Evolutionary conservation across 2,888 invertebrate species (phyloP).

Genomic region (Lutraria lutraria): DNA sequence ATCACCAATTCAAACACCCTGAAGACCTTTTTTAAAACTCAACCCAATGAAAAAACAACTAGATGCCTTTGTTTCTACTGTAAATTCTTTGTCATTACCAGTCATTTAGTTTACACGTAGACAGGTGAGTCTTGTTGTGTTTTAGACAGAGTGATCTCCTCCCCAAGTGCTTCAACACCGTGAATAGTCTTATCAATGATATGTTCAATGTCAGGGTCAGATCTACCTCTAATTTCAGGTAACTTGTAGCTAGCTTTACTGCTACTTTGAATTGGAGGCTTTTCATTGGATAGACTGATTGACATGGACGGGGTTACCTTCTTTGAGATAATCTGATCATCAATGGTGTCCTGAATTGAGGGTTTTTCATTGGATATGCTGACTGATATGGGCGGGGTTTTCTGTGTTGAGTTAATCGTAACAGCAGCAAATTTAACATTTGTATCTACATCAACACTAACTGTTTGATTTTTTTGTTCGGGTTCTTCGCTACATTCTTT

Average conservation of each 20-base stretch:
- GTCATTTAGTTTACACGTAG: background rate
- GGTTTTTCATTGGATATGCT: background rate
- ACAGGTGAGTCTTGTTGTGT: background rate
- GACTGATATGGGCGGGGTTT: background rate
- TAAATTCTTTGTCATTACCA: background rate
- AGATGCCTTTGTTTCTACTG: background rate
- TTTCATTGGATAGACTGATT: background rate
- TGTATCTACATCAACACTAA: background rate
- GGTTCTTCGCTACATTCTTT: background rate
- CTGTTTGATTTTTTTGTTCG: background rate
- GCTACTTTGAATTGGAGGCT: background rate
- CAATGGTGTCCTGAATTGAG: background rate
- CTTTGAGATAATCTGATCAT: background rate
- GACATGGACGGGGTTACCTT: background rate
- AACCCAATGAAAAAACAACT: background rate
- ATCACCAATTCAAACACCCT: too few species aligned
- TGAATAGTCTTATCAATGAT: background rate
- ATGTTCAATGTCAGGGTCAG: background rate
- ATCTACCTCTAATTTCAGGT: background rate
- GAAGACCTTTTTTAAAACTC: too few species aligned
- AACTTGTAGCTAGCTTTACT: background rate
- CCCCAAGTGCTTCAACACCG: background rate
- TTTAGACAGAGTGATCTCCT: background rate
- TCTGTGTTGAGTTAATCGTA: background rate
- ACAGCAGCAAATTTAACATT: background rate